These are phyloP conservation scores for Ianthella basta DNA, from an alignment of 37 sponge, comb jelly and placozoan genomes.

Conservation along the genomic window DNA sequence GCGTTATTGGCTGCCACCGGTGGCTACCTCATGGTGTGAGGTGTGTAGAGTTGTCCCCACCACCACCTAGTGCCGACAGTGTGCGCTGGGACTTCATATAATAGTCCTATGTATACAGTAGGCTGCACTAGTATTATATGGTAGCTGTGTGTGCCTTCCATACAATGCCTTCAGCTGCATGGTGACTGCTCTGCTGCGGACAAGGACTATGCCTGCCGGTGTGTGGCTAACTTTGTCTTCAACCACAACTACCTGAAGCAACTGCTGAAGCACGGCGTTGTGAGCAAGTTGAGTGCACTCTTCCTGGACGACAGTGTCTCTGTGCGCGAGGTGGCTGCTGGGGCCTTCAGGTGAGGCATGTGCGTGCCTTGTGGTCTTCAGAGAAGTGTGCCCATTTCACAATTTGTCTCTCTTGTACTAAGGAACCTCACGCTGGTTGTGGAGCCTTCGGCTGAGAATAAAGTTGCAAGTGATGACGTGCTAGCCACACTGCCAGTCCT, in stretches of 20 bases:
- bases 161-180: no score
- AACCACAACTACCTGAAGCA: not conserved
- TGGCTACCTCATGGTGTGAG: no score
- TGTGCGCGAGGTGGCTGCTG: not conserved
- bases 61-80: no score
- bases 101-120: no score
- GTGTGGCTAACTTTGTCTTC: conserved; percentile 11
- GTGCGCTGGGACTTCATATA: no score
- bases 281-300: not conserved
- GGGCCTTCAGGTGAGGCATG: conserved; percentile 18
- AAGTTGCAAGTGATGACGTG: not conserved
- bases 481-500: not conserved
- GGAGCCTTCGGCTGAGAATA: not conserved
- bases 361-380: not conserved
- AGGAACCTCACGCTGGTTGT: not conserved
- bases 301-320: conserved; percentile 11
- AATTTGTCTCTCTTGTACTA: not conserved
- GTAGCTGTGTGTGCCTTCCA: no score
- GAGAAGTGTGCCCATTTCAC: not conserved
- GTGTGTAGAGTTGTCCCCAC: no score
- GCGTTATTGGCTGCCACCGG: no score
- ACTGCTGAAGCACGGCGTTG: conserved; percentile 5
- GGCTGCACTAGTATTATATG: no score
- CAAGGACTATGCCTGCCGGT: not conserved
- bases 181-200: not conserved